phyloP scores from a whole-genome alignment of 2,888 invertebrate genomes.

The Meliscaeva auricollis region DNA sequence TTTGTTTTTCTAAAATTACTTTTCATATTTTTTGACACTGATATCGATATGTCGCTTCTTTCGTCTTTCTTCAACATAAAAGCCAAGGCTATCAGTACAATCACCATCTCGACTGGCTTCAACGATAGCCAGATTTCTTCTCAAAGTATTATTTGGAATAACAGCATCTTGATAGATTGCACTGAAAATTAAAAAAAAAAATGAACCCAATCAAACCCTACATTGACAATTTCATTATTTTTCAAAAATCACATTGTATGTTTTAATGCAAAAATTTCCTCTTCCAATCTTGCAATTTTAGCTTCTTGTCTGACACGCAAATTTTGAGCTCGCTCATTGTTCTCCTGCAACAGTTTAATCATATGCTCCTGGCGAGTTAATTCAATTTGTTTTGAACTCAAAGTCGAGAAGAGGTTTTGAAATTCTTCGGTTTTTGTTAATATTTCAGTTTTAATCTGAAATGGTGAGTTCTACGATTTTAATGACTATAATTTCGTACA shows the following conservation, averaged over 20 bases:
- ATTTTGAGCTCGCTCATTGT: constrained; percentile 78
- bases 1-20: constrained; percentile 59
- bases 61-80: constrained; percentile 77
- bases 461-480: constrained; percentile 30
- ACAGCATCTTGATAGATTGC: constrained; percentile 74
- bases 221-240: background rate
- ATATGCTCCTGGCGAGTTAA: constrained; percentile 80
- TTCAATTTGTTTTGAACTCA: constrained; percentile 80
- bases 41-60: constrained; percentile 79
- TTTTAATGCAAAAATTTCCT: constrained; percentile 79
- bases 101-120: constrained; percentile 65
- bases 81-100: constrained; percentile 76
- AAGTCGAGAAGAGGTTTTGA: constrained; percentile 78
- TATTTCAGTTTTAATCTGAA: constrained; percentile 80
- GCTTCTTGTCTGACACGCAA: constrained; percentile 81
- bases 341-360: constrained; percentile 81
- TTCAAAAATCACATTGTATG: constrained; percentile 78
- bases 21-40: constrained; percentile 80
- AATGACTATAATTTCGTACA: background rate
- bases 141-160: constrained; percentile 52
- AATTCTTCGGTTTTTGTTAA: constrained; percentile 80
- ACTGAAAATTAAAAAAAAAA: too few relatives aligned
- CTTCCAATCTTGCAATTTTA: constrained; percentile 79
- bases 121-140: constrained; percentile 51
- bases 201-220: too few relatives aligned